phyloP scores from a whole-genome alignment of 2,113 vertebrate species.

The Pollimyrus isidori region DNA sequence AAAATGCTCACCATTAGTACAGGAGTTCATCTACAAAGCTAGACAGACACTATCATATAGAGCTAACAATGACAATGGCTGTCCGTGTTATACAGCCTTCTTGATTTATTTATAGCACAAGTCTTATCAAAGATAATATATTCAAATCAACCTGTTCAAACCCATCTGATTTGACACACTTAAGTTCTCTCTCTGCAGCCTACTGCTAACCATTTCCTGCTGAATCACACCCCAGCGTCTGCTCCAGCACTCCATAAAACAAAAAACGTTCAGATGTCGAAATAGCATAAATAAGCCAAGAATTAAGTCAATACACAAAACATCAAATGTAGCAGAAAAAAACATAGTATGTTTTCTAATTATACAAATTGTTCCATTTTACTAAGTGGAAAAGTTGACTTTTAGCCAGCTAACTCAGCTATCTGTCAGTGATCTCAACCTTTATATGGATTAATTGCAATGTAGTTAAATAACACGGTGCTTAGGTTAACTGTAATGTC shows the following conservation, averaged over 20 bases:
- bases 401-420: neutral
- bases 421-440: neutral
- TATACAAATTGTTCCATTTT: neutral
- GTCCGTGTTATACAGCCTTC: neutral
- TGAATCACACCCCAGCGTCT: neutral
- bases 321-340: neutral
- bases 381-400: neutral
- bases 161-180: neutral
- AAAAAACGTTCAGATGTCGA: neutral
- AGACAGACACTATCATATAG: neutral
- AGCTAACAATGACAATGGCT: neutral
- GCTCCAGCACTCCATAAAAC: neutral
- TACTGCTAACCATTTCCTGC: neutral
- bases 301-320: neutral
- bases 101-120: neutral
- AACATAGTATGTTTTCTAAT: neutral
- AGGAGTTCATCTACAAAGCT: neutral
- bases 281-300: neutral
- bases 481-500: neutral
- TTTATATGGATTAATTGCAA: neutral
- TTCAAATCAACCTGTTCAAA: neutral
- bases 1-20: neutral
- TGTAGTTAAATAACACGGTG: neutral
- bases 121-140: neutral
- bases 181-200: neutral